Base-by-base conservation (phyloP, 1,140 invertebrate genomes). In the Drosophila quadrilineata region DNA sequence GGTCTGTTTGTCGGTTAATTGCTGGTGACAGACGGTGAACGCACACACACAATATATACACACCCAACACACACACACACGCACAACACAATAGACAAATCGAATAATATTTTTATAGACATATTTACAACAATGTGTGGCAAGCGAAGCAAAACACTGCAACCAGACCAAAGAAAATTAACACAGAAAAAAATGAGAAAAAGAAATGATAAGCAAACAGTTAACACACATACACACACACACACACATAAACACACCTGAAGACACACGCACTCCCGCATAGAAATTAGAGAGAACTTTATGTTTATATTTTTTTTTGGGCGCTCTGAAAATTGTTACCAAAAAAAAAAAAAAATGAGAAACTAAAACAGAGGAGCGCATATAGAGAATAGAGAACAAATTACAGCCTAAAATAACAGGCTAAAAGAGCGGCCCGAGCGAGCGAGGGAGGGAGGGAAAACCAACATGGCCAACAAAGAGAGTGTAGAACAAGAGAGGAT, bases 21-120 rank as follows among this genome's bases (percentile, higher is more conserved):
- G 84, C 53, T 71, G 77, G 71, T 87, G 84, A 87, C 84, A 87
- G 60, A 75, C 66, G 53, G 36, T 26, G 19, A 17, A 28, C 10
- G 58, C 36, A 64, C 63, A 64, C 64, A 40, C 43, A 57, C 17
- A 65, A 33, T 22, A 17, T 10, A 36, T 33, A 66, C 56, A 60
- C 62, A 54, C 38, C 65, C 21, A 67, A 26, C 16, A 43, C 48
- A 65, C 54, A 62, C 63, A 50, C 36, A 64, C 21, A 63, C 19
- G 35, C 49, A 22, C 10, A 38, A 36, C 35, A 59, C 28, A 52
- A 29, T 40, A 35, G 22, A 41, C 63, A 71, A 75, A 82, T 87
- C 76, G 73, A 87, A 87, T 77, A 87, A 87, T 87, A 77, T 87
- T 87, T 77, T 87, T 66, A 64, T 87, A 82, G 73, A 76, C 57